Conservation (phyloP, 2,797 vertebrate species). For the Cyclopterus lumpus region DNA sequence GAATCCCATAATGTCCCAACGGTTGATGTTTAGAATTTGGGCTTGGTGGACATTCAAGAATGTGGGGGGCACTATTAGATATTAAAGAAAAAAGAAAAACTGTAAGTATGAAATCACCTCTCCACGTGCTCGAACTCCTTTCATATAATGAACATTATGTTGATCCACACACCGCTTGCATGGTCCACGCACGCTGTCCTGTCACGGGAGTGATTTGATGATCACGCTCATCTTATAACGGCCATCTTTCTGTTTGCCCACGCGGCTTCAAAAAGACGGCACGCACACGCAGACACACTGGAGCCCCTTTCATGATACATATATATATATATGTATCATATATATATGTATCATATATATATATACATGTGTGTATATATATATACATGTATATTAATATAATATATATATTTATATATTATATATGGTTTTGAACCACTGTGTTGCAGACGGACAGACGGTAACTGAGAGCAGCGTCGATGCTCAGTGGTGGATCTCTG, state of each 20-base stretch:
- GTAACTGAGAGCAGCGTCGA: slow-evolving; percentile 72
- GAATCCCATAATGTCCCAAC: not conserved
- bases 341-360: too few species aligned
- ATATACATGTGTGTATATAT: too few species aligned
- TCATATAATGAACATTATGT: slow-evolving; percentile 8
- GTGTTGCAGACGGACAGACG: slow-evolving; percentile 73
- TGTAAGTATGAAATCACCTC: not conserved
- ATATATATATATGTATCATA: too few species aligned
- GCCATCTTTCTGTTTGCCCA: slow-evolving; percentile 30
- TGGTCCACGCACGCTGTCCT: not conserved
- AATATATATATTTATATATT: too few species aligned
- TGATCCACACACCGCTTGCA: not conserved
- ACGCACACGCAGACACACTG: slow-evolving; percentile 54
- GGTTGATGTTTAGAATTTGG: not conserved
- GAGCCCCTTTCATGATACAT: slow-evolving; percentile 73
- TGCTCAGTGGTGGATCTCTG: slow-evolving; percentile 83
- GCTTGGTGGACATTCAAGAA: not conserved
- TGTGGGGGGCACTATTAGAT: not conserved
- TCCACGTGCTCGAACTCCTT: not conserved
- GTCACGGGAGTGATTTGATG: too few species aligned
- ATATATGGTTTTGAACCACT: slow-evolving; percentile 41
- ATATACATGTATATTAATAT: too few species aligned
- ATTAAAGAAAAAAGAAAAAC: not conserved
- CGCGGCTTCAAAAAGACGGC: slow-evolving; percentile 18
- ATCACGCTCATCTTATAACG: slow-evolving; percentile 10